These are phyloP conservation scores for Phortica okadai DNA, from an alignment of 2,888 invertebrate species.

Conservation along the genomic window DNA sequence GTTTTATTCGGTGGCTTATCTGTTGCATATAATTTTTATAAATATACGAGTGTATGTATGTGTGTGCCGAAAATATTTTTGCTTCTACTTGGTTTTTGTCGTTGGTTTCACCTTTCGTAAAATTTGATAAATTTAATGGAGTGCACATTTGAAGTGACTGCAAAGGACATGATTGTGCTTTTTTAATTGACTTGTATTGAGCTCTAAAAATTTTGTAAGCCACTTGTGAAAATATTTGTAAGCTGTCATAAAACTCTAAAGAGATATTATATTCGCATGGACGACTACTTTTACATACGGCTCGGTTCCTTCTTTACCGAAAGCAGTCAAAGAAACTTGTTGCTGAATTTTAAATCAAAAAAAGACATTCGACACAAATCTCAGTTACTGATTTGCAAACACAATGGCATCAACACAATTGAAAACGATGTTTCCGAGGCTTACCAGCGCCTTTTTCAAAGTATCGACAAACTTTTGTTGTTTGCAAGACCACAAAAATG, in stretches of 20 bases:
- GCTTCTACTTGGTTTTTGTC: constrained; percentile 6
- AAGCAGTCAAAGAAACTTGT: not conserved
- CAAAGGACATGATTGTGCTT: not conserved
- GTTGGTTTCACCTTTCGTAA: not conserved
- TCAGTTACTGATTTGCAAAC: too few relatives aligned
- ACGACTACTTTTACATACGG: too few relatives aligned
- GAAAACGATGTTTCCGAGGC: too few relatives aligned
- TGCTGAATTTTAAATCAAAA: not conserved
- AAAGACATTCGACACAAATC: too few relatives aligned
- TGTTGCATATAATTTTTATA: constrained; percentile 8
- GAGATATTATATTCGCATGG: too few relatives aligned
- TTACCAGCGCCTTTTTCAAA: not conserved
- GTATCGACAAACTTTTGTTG: not conserved
- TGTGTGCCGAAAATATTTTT: not conserved
- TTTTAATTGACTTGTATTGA: too few relatives aligned
- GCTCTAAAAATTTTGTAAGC: too few relatives aligned
- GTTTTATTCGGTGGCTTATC: not conserved
- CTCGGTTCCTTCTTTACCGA: not conserved
- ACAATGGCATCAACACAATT: too few relatives aligned
- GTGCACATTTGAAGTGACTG: constrained; percentile 6
- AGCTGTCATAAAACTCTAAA: too few relatives aligned
- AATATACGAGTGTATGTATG: not conserved
- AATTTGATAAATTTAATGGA: constrained; percentile 14
- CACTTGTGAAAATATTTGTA: too few relatives aligned
- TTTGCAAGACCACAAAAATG: not conserved